A percentile compares a stretch with the other conserved stretches of the same genome.
These are phyloP conservation scores for Rhincodon typus DNA, from an alignment of 2,797 vertebrate species.

Conservation along the genomic window DNA sequence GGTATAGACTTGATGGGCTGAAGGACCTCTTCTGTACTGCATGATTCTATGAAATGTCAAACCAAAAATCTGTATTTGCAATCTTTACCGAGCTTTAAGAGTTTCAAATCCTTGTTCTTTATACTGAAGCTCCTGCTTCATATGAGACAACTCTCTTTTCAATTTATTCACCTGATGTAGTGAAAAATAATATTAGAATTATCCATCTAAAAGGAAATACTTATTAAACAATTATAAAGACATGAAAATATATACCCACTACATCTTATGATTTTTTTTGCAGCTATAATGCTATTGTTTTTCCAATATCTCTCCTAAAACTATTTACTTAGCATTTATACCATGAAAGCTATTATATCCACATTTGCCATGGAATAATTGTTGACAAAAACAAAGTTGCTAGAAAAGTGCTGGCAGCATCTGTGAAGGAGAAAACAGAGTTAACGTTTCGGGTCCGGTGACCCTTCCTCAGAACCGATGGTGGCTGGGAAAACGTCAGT, in stretches of 20 bases:
- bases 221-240: background rate
- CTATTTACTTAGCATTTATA: background rate
- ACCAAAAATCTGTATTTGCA: too few species aligned
- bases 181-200: conserved; percentile 28
- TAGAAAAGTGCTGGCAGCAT: too few species aligned
- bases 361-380: background rate
- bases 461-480: too few species aligned
- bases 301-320: conserved; percentile 43
- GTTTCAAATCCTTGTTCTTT: conserved; percentile 93
- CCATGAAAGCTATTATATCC: background rate
- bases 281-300: conserved; percentile 44
- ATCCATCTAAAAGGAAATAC: background rate
- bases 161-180: conserved; percentile 80
- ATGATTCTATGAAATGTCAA: too few species aligned
- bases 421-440: too few species aligned
- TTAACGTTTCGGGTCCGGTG: too few species aligned
- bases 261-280: conserved; percentile 44
- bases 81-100: too few species aligned
- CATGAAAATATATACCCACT: conserved; percentile 40
- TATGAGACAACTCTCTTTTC: conserved; percentile 87
- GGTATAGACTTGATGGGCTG: too few species aligned
- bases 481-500: too few species aligned
- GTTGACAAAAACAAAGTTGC: background rate
- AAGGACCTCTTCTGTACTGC: too few species aligned
- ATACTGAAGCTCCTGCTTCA: conserved; percentile 88